Evolutionary conservation across 2,888 invertebrate genomes (phyloP).

Genomic region (Dasypogon diadema): DNA sequence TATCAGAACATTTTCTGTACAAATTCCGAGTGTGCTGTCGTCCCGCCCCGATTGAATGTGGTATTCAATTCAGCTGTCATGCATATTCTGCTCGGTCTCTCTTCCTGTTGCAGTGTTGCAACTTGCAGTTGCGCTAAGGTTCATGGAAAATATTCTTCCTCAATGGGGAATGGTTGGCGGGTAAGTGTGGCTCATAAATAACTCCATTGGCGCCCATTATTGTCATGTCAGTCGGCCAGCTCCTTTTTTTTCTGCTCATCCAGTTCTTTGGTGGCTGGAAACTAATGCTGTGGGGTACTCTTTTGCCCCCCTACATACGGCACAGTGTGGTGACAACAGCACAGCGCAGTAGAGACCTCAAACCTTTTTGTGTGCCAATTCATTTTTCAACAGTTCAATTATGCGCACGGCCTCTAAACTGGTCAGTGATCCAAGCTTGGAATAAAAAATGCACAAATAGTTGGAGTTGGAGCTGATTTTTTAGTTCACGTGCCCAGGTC

Average conservation of each 20-base stretch:
- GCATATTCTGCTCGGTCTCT: constrained; percentile 10
- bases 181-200: constrained; percentile 54
- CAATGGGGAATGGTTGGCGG: too few species aligned
- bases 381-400: constrained; percentile 35
- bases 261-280: neutral
- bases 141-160: constrained; percentile 19
- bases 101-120: constrained; percentile 26
- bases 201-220: constrained; percentile 52
- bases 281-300: neutral
- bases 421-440: constrained; percentile 25
- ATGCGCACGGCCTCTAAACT: constrained; percentile 31
- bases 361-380: constrained; percentile 42
- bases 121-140: neutral
- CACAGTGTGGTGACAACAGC: neutral
- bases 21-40: constrained; percentile 11
- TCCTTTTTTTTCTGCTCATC: neutral
- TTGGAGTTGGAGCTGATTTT: too few species aligned
- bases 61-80: constrained; percentile 34
- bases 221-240: constrained; percentile 21
- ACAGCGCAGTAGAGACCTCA: neutral
- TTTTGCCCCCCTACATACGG: too few species aligned
- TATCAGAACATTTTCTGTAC: constrained; percentile 38
- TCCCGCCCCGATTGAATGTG: neutral
- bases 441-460: neutral
- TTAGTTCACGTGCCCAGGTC: too few species aligned